Evolutionary conservation across 2,113 vertebrate species (phyloP), one percentile per base, ranked within the genome.

Genomic region (Otis tarda): DNA sequence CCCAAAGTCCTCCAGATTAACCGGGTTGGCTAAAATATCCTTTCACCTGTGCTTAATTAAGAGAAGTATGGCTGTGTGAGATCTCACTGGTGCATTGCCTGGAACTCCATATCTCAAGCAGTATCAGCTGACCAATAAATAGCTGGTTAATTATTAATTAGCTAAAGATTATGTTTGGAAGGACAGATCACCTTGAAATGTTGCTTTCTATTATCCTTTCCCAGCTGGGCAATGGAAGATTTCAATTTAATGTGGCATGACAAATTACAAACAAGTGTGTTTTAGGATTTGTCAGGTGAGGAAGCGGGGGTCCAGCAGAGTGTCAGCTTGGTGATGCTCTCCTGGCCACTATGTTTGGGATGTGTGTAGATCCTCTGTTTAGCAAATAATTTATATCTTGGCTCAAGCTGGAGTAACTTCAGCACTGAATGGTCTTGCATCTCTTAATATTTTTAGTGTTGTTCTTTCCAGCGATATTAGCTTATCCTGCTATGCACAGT

Each of bases 91-190:
- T 87, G 41, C 65, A 33, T 39, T 91, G 57, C 77, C 69, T 84
- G 69, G 83, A 94, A 89, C 77, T 73, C 37, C 0, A 0, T 94
- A 89, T 94, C 94, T 84, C 3, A 1, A 43, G 28, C 65, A 61
- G 23, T 77, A 92, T 95, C 95, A 96, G 89, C 87, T 96, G 90
- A 91, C 89, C 80, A 87, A 82, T 92, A 96, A 95, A 93, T 91
- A 65, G 74, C 71, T 76, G 57, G 95, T 94, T 96, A 97, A 96
- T 93, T 83, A 96, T 97, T 96, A 96, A 92, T 93, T 94, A 61
- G 83, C 14, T 82, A 87, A 90, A 94, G 94, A 87, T 94, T 92
- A 74, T 80, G 28, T 91, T 96, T 82, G 83, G 77, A 87, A 90
- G 49, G 50, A 37, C 63, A 94, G 95, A 92, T 95, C 91, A 94